These are phyloP conservation scores for Fragum whitleyi DNA, from an alignment of 2,888 invertebrate species.

Conservation along the genomic window DNA sequence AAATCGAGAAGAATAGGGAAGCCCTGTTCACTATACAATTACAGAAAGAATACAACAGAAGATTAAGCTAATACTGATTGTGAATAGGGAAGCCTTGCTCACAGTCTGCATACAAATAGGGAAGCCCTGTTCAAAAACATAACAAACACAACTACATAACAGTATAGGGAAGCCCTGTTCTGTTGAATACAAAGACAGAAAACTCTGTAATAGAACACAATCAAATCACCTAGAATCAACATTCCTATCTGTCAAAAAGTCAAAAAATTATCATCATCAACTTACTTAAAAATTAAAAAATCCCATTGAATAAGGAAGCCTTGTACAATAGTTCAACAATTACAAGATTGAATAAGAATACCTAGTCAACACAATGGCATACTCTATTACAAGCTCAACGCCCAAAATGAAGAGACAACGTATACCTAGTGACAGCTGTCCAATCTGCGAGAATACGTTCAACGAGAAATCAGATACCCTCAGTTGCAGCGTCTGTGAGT, in stretches of 20 bases:
- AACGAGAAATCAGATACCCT: too few species aligned
- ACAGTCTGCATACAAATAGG: not conserved
- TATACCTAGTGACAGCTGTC: not conserved
- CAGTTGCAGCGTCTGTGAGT: too few species aligned
- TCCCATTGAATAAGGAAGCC: not conserved
- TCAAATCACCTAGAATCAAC: too few species aligned
- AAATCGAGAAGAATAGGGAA: constrained; percentile 3
- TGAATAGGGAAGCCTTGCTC: not conserved
- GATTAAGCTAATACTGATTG: too few species aligned
- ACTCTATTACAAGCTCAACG: too few species aligned
- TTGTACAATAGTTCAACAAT: not conserved
- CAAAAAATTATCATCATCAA: too few species aligned
- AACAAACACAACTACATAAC: too few species aligned
- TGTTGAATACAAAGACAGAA: not conserved
- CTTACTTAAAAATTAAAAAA: too few species aligned
- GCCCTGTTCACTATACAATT: not conserved
- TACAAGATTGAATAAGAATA: too few species aligned
- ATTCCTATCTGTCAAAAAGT: too few species aligned
- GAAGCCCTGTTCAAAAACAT: constrained; percentile 5
- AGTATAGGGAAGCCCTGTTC: constrained; percentile 10
- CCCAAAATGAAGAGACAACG: not conserved
- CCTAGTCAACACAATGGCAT: not conserved
- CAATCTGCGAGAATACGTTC: not conserved
- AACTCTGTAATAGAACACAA: too few species aligned
- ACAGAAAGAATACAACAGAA: too few species aligned